phyloP scores from a whole-genome alignment of 2,888 invertebrate species.

The Ormyrus labotus region DNA sequence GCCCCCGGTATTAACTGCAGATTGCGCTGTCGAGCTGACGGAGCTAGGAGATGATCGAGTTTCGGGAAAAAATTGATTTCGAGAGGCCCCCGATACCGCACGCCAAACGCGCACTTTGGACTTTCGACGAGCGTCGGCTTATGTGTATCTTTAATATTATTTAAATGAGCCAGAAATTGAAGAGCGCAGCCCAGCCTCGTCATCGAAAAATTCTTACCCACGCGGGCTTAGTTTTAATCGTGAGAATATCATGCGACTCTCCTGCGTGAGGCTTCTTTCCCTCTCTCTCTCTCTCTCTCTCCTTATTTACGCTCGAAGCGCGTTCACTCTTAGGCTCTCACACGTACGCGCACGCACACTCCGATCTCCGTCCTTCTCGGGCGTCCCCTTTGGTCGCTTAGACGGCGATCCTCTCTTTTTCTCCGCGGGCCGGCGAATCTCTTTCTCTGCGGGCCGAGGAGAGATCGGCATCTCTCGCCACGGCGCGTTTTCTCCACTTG shows the following conservation, averaged over 20 bases:
- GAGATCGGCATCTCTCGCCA: constrained; percentile 51
- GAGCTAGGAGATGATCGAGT: not conserved
- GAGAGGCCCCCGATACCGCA: too few species aligned
- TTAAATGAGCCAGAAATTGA: too few species aligned
- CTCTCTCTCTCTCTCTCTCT: constrained; percentile 11
- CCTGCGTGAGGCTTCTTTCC: constrained; percentile 47
- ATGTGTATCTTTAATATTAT: too few species aligned
- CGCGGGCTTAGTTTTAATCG: constrained; percentile 36
- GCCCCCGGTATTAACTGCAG: too few species aligned
- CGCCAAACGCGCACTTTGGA: too few species aligned
- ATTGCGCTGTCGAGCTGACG: not conserved
- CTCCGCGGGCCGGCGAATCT: constrained; percentile 41
- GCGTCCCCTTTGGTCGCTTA: constrained; percentile 19
- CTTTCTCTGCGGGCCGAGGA: constrained; percentile 19
- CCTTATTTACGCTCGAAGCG: constrained; percentile 47
- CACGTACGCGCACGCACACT: not conserved
- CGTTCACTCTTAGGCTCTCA: constrained; percentile 29
- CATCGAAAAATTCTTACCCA: constrained; percentile 10
- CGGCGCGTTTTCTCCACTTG: constrained; percentile 53
- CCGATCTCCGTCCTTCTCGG: constrained; percentile 6
- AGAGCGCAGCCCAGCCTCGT: not conserved
- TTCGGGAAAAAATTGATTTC: too few species aligned
- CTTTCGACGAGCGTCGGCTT: too few species aligned
- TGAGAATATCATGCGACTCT: constrained; percentile 47
- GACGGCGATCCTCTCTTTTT: constrained; percentile 17